Evolutionary conservation across 2,113 vertebrate species (phyloP), one percentile per base, ranked within the genome.

Genomic region (Anguilla japonica): DNA sequence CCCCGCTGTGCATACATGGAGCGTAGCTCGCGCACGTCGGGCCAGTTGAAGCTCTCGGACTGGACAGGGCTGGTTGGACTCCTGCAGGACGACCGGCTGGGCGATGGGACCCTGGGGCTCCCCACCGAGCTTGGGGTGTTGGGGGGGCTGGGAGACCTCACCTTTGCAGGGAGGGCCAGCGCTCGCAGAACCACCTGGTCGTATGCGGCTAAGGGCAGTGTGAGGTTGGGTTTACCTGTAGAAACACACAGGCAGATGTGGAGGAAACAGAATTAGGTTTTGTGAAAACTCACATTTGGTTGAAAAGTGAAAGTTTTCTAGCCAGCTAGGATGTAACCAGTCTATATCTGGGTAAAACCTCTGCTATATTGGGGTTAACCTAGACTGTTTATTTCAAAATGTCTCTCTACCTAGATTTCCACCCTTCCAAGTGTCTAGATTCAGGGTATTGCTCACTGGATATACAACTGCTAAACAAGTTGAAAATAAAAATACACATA

Each of bases 1-100:
- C 3, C 0, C 34, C 53, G 50, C 0, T 85, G 79, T 22, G 92
- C 83, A 41, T 98, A 97, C 84, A 92, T 96, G 81, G 96, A 97
- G 79, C 97, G 89, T 2, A 99, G 96, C 82, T 97, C 93, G 4
- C 90, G 94, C 39, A 98, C 97, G 0, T 99, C 96, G 0, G 98
- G 98, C 98, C 98, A 98, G 81, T 87, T 8, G 85, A 98, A 98
- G 50, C 91, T 92, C 87, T 98, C 96, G 0, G 89, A 18, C 1
- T 91, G 86, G 0, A 92, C 53, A 0, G 96, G 93, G 82, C 94
- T 96, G 0, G 91, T 89, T 1, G 94, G 94, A 86, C 95, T 96
- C 85, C 50, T 91, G 9, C 90, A 85, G 1, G 1, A 83, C 16
- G 71, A 83, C 34, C 14, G 88, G 6, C 88, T 88, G 0, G 91